These are phyloP conservation scores for Caenorhabditis sp. DNA, from an alignment of 2,888 invertebrate genomes.

Conservation along the genomic window DNA sequence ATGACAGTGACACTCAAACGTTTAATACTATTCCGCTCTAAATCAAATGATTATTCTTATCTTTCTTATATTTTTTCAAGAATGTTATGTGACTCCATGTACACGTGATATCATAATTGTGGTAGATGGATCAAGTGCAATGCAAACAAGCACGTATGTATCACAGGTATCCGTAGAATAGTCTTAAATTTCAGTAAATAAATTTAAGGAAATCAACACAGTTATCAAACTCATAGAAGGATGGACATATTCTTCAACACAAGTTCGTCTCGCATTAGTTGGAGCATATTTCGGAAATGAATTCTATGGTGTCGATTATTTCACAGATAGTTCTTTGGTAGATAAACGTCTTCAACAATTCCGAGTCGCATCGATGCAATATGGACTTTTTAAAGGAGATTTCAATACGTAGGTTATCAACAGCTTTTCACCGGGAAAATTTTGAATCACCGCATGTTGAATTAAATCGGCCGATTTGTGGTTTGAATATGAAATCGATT, in stretches of 20 bases:
- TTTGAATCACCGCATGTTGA: too few relatives aligned
- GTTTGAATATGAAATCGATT: too few relatives aligned
- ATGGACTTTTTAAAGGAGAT: constrained; percentile 30
- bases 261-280: constrained; percentile 33
- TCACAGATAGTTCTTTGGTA: constrained; percentile 19
- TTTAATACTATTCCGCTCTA: too few relatives aligned
- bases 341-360: constrained; percentile 36
- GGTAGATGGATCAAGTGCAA: constrained; percentile 33
- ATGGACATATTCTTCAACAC: constrained; percentile 24
- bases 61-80: constrained; percentile 9
- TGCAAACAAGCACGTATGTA: constrained; percentile 35
- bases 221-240: constrained; percentile 19
- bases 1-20: too few relatives aligned
- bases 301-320: constrained; percentile 33
- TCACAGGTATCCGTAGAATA: constrained; percentile 31
- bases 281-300: constrained; percentile 41
- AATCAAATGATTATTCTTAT: too few relatives aligned
- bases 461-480: too few relatives aligned
- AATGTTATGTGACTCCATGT: constrained; percentile 41
- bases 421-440: too few relatives aligned
- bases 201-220: constrained; percentile 31
- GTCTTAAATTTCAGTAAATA: neutral
- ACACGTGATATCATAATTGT: constrained; percentile 40
- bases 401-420: constrained; percentile 39
- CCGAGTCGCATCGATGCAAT: constrained; percentile 28